These are phyloP conservation scores for Semicossyphus pulcher DNA, from an alignment of 2,113 vertebrate species.

Conservation along the genomic window DNA sequence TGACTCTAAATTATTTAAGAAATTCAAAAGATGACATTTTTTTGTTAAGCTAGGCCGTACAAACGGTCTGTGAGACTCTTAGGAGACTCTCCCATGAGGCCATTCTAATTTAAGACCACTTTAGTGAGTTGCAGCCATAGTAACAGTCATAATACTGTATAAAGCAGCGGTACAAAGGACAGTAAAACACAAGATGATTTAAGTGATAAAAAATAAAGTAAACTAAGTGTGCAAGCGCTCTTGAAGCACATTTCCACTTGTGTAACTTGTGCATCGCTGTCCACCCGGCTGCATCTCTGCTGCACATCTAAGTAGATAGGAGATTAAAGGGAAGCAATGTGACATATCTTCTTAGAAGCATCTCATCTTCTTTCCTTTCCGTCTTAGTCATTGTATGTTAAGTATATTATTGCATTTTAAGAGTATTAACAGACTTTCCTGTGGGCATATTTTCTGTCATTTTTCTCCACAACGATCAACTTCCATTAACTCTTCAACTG, in stretches of 20 bases:
- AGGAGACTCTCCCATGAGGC: slow-evolving; percentile 39
- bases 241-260: slow-evolving; percentile 6
- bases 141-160: slow-evolving; percentile 66
- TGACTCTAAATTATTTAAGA: background rate
- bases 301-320: background rate
- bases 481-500: slow-evolving; percentile 31
- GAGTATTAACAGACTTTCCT: slow-evolving; percentile 1
- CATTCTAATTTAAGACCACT: slow-evolving; percentile 46
- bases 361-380: slow-evolving; percentile 7
- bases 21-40: background rate
- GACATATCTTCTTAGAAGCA: slow-evolving; percentile 18
- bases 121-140: slow-evolving; percentile 59
- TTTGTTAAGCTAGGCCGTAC: background rate
- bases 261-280: slow-evolving; percentile 4
- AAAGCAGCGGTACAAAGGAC: slow-evolving; percentile 39
- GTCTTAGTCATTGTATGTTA: slow-evolving; percentile 15
- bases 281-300: background rate
- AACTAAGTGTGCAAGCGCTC: background rate
- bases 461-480: slow-evolving; percentile 20
- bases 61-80: slow-evolving; percentile 15
- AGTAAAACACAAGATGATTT: slow-evolving; percentile 39
- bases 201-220: slow-evolving; percentile 37
- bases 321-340: slow-evolving; percentile 14
- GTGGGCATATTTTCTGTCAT: slow-evolving; percentile 20
- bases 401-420: background rate